Evolutionary conservation across 2,797 vertebrate species (phyloP).

Genomic region (Acanthornis magna): DNA sequence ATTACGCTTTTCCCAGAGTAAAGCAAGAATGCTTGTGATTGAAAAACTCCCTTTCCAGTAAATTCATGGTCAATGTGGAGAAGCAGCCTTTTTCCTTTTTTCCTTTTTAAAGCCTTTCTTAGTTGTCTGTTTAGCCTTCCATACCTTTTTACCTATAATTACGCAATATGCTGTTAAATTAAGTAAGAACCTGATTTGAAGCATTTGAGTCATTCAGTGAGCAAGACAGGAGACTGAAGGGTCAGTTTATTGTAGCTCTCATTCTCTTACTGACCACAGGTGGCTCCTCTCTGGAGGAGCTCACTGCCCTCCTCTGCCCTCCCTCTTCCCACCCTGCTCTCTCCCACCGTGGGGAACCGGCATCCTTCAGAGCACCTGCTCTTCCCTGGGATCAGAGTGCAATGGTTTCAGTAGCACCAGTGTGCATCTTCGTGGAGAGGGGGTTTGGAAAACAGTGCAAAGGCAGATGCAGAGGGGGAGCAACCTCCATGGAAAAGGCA

Average conservation of each 20-base stretch:
- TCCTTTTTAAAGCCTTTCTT: background rate
- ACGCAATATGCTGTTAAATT: background rate
- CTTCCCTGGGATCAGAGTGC: background rate
- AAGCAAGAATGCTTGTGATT: background rate
- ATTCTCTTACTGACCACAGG: accelerated
- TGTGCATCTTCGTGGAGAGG: background rate
- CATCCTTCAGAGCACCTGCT: background rate
- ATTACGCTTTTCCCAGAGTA: background rate
- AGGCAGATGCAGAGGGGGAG: background rate
- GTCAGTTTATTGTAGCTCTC: background rate
- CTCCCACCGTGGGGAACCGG: background rate
- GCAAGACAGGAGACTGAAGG: background rate
- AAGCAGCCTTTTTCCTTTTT: background rate
- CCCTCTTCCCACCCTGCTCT: background rate
- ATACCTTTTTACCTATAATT: background rate
- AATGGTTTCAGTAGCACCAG: background rate
- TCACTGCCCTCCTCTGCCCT: background rate
- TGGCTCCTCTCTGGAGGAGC: background rate
- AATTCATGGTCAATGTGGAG: background rate
- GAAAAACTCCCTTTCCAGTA: background rate
- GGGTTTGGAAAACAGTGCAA: background rate
- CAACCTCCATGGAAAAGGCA: no score
- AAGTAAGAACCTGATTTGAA: background rate
- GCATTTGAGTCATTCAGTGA: background rate
- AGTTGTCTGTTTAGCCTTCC: background rate